Evolutionary conservation across 2,888 invertebrate species (phyloP).

Genomic region (Trachelus iudaicus): DNA sequence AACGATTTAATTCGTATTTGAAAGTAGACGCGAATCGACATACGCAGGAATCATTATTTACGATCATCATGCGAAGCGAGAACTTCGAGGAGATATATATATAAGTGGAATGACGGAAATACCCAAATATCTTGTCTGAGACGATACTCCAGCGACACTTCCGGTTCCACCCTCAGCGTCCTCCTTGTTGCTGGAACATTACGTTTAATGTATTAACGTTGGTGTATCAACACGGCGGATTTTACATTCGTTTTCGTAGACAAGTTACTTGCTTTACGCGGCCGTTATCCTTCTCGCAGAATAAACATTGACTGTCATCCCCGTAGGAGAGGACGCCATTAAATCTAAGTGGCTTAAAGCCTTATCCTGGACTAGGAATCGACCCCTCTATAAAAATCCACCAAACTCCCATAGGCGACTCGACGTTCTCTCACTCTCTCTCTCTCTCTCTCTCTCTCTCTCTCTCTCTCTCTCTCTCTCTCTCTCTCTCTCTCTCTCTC

Average conservation of each 20-base stretch:
- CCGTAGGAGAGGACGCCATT: slow-evolving; percentile 40
- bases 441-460: background rate
- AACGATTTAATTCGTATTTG: background rate
- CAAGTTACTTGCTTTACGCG: background rate
- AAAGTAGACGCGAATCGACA: background rate
- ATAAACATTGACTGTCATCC: background rate
- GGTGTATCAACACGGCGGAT: background rate
- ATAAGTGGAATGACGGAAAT: background rate
- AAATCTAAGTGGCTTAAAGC: slow-evolving; percentile 62
- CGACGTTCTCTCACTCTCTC: background rate
- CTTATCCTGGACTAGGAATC: slow-evolving; percentile 28
- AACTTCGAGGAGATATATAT: background rate
- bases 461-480: background rate
- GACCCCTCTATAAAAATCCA: slow-evolving; percentile 58
- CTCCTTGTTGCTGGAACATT: background rate
- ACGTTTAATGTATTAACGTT: background rate
- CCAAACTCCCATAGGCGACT: slow-evolving; percentile 37
- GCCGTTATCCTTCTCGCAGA: background rate
- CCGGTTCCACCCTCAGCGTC: background rate
- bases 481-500: background rate
- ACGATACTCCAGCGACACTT: background rate
- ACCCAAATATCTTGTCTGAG: background rate
- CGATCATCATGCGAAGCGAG: no score
- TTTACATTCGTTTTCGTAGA: background rate
- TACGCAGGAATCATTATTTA: background rate